Conservation (phyloP, 2,797 vertebrate genomes). For the Monodelphis domestica region DNA sequence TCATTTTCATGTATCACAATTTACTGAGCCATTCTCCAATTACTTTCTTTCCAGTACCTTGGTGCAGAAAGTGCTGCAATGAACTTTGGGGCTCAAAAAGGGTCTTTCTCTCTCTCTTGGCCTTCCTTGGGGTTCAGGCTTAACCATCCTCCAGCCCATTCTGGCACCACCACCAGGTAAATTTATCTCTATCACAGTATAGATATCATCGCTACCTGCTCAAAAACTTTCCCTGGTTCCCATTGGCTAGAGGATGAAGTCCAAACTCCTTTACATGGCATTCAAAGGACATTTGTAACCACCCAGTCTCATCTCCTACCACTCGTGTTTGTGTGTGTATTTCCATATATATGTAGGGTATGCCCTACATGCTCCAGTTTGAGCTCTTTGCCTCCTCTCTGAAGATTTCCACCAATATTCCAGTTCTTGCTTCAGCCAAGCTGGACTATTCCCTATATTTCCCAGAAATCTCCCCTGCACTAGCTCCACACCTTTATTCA, state of each 20-base stretch:
- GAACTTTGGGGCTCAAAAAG: not conserved
- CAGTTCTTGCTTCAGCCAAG: not conserved
- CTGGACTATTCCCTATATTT: not conserved
- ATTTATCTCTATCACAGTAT: not conserved
- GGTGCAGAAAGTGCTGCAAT: not conserved
- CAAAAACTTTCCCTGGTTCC: not conserved
- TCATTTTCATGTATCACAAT: not conserved
- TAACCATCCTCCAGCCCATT: not conserved
- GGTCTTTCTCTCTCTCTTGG: not conserved
- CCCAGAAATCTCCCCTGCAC: not conserved
- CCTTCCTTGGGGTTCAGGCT: not conserved
- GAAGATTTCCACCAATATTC: not conserved
- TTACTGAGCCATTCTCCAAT: not conserved
- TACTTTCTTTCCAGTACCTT: not conserved
- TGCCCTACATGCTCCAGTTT: not conserved
- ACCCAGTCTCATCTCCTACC: not conserved
- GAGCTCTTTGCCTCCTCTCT: not conserved
- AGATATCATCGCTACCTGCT: not conserved
- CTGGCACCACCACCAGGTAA: not conserved
- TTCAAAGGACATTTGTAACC: not conserved
- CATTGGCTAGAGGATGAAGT: not conserved
- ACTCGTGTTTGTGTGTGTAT: too few species aligned
- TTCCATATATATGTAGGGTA: not conserved
- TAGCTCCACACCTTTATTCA: not conserved
- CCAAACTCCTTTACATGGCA: not conserved